Conservation (phyloP, 1,140 invertebrate genomes). For the Euschistus heros region DNA sequence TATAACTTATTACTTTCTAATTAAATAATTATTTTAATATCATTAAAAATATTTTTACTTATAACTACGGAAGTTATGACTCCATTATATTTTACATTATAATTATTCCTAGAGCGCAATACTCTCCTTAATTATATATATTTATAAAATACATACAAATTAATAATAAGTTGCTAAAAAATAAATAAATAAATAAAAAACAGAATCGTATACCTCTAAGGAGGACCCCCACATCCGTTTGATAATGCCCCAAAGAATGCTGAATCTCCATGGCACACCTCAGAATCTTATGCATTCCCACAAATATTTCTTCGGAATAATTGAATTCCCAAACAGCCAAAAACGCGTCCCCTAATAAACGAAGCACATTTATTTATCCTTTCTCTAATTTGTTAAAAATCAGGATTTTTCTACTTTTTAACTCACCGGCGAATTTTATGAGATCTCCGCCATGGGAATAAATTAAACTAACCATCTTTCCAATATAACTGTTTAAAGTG, state of each 20-base stretch:
- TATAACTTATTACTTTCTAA: too few relatives aligned
- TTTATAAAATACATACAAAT: too few relatives aligned
- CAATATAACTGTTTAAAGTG: slow-evolving; percentile 52
- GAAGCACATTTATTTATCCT: background rate
- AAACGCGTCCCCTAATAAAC: slow-evolving; percentile 48
- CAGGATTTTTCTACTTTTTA: background rate
- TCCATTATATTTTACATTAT: too few relatives aligned
- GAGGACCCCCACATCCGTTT: slow-evolving; percentile 46
- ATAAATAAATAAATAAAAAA: too few relatives aligned
- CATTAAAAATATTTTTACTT: too few relatives aligned
- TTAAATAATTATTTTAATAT: too few relatives aligned
- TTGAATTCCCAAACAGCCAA: slow-evolving; percentile 48
- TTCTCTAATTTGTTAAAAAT: background rate
- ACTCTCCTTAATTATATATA: too few relatives aligned
- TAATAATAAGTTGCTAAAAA: too few relatives aligned
- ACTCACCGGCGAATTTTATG: slow-evolving; percentile 45
- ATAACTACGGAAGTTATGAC: too few relatives aligned
- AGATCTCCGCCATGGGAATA: slow-evolving; percentile 50
- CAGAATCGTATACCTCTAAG: background rate
- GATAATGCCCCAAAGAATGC: slow-evolving; percentile 46
- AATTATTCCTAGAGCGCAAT: too few relatives aligned
- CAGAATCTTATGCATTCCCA: slow-evolving; percentile 46
- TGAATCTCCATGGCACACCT: slow-evolving; percentile 51
- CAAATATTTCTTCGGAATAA: slow-evolving; percentile 40
- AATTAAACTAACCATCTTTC: slow-evolving; percentile 53